Percentiles rank a stretch among this genome's conserved stretches.
Conservation (phyloP, 2,797 vertebrate genomes). For the Lates japonicus region DNA sequence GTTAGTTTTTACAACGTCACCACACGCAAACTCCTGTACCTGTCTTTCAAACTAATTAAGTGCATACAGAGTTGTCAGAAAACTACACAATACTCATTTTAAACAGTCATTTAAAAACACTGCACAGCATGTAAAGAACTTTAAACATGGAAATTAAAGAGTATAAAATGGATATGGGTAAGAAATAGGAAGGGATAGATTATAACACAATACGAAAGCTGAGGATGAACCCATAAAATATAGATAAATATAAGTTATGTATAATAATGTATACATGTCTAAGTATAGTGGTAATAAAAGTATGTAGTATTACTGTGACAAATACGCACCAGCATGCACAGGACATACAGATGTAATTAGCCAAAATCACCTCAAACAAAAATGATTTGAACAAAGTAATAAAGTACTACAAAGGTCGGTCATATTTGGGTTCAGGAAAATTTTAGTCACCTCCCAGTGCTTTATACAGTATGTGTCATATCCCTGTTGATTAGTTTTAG, state of each 20-base stretch:
- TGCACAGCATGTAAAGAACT: neutral
- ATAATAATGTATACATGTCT: neutral
- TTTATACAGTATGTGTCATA: slow-evolving; percentile 27
- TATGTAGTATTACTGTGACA: neutral
- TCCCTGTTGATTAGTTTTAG: slow-evolving; percentile 26
- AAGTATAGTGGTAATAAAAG: neutral
- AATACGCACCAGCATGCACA: neutral
- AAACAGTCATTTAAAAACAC: neutral
- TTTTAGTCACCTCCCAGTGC: slow-evolving; percentile 17
- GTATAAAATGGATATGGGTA: neutral
- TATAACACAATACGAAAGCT: neutral
- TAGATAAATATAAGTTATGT: neutral
- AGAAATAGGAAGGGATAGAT: neutral
- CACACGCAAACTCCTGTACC: too few species aligned
- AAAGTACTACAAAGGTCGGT: neutral
- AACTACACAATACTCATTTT: too few species aligned
- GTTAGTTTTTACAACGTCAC: too few species aligned
- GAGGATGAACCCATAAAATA: neutral
- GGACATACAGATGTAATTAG: too few species aligned
- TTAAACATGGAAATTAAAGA: neutral
- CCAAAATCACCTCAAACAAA: neutral
- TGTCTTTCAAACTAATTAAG: neutral
- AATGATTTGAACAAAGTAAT: neutral
- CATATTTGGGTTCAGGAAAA: neutral
- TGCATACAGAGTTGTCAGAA: neutral